A percentile compares a stretch with the other conserved stretches of the same genome.
phyloP scores from a whole-genome alignment of 2,797 vertebrate species.

The Aphelocoma californica region DNA sequence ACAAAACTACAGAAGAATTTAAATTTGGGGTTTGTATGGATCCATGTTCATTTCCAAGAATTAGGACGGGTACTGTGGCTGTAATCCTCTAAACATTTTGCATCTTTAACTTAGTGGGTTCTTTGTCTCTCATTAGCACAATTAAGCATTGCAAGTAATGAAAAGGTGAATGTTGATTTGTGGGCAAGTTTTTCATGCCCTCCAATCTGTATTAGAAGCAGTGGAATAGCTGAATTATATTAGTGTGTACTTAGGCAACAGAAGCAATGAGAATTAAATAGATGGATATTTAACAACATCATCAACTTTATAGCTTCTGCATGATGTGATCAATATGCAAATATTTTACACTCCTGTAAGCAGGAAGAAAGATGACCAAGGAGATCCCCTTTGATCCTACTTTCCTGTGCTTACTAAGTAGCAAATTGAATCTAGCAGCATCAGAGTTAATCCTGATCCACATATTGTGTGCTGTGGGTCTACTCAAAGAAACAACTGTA shows the following conservation, averaged over 20 bases:
- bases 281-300: background rate
- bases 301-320: background rate
- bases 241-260: background rate
- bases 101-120: background rate
- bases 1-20: background rate
- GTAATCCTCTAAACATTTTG: background rate
- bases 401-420: background rate
- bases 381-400: background rate
- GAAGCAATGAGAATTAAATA: conserved; percentile 6
- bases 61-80: background rate
- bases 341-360: background rate
- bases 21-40: background rate
- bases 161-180: background rate
- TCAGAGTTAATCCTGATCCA: background rate
- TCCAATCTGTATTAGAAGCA: background rate
- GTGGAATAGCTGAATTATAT: background rate
- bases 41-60: background rate
- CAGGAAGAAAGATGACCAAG: background rate
- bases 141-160: background rate
- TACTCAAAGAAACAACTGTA: background rate
- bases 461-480: background rate
- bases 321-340: background rate
- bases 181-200: background rate
- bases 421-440: background rate
- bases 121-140: background rate